phyloP scores from a whole-genome alignment of 2,888 invertebrate species.

The Agriotes lineatus region DNA sequence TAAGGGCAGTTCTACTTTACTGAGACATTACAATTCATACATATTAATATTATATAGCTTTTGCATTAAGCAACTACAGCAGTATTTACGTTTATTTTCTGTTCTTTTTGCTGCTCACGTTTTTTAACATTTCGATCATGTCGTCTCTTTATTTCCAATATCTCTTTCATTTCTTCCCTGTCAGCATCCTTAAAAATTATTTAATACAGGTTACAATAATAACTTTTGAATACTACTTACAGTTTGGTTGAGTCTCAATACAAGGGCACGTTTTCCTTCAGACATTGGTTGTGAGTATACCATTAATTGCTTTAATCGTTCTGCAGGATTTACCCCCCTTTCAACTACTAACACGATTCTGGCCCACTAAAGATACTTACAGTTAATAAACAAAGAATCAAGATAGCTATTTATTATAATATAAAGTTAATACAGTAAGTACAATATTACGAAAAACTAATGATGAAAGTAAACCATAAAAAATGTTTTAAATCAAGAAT shows the following conservation, averaged over 20 bases:
- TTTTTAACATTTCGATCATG: constrained; percentile 85
- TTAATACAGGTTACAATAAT: constrained; percentile 44
- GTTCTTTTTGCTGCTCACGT: constrained; percentile 48
- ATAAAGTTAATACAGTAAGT: too few species aligned
- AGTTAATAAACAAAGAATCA: too few species aligned
- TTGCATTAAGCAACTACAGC: too few species aligned
- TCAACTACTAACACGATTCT: constrained; percentile 97
- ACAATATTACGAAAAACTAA: too few species aligned
- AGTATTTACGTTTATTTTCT: constrained; percentile 1
- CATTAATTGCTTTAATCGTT: constrained; percentile 86
- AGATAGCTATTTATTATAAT: too few species aligned
- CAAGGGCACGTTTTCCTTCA: constrained; percentile 86
- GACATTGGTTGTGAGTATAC: constrained; percentile 96
- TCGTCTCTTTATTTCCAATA: constrained; percentile 89
- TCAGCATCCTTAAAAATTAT: constrained; percentile 82
- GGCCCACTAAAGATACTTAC: constrained; percentile 81
- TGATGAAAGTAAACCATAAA: too few species aligned
- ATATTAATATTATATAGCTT: too few species aligned
- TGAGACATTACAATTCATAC: too few species aligned
- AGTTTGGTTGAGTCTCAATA: constrained; percentile 89
- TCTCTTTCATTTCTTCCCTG: constrained; percentile 94
- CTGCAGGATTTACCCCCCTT: constrained; percentile 92
- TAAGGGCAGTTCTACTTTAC: too few species aligned
- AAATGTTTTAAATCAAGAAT: too few species aligned
- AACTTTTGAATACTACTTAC: constrained; percentile 67